Evolutionary conservation across 2,888 invertebrate species (phyloP).

Genomic region (Megastigmus dorsalis): DNA sequence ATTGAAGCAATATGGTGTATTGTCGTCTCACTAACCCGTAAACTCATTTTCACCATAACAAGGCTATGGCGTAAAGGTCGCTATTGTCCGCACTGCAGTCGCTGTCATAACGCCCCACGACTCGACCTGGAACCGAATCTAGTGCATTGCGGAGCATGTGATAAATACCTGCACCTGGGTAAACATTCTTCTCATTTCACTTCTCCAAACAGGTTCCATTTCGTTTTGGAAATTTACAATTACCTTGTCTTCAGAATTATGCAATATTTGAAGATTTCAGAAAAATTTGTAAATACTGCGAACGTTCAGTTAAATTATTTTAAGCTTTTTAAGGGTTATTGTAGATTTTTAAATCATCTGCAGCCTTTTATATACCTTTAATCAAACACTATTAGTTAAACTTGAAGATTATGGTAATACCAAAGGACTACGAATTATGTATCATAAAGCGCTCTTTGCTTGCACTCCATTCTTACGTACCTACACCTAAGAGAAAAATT

Average conservation of each 20-base stretch:
- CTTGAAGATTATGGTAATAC: too few species aligned
- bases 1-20: slow-evolving; percentile 58
- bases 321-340: too few species aligned
- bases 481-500: too few species aligned
- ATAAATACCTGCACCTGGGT: slow-evolving; percentile 77
- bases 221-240: background rate
- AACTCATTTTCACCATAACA: slow-evolving; percentile 61
- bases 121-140: slow-evolving; percentile 79
- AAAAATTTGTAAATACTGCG: too few species aligned
- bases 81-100: slow-evolving; percentile 83
- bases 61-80: slow-evolving; percentile 84
- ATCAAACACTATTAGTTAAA: too few species aligned
- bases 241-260: background rate
- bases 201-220: background rate
- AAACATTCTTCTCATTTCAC: slow-evolving; percentile 55
- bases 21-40: slow-evolving; percentile 64
- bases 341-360: too few species aligned
- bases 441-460: background rate
- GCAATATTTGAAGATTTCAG: background rate
- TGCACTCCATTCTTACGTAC: background rate
- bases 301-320: background rate
- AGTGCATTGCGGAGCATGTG: slow-evolving; percentile 76
- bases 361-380: too few species aligned
- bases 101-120: slow-evolving; percentile 82
- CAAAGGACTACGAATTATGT: too few species aligned